Evolutionary conservation across 2,113 vertebrate genomes (phyloP).

Genomic region (Vicugna pacos): DNA sequence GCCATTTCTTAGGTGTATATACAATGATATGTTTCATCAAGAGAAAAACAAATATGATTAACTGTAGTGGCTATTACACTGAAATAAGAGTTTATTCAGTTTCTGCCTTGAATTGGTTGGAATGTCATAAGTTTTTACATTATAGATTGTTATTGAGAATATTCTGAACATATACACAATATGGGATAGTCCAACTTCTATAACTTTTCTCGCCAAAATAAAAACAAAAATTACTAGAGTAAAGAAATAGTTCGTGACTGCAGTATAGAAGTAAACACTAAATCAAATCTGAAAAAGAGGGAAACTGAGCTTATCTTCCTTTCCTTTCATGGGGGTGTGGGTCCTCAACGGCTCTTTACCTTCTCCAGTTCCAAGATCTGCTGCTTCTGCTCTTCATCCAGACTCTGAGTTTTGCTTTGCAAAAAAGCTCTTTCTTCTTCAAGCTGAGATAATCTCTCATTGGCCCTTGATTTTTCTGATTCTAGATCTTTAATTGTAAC

Average conservation of each 20-base stretch:
- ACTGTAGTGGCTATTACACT: background rate
- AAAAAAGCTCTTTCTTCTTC: slow-evolving; percentile 95
- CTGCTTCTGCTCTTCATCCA: slow-evolving; percentile 95
- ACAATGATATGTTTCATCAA: background rate
- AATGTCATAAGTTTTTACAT: slow-evolving; percentile 4
- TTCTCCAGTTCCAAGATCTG: slow-evolving; percentile 95
- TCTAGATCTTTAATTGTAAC: slow-evolving; percentile 98
- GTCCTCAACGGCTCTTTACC: slow-evolving; percentile 84
- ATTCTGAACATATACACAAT: background rate
- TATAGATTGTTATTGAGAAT: background rate
- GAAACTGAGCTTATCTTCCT: background rate
- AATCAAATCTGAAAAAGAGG: background rate
- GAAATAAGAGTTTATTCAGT: slow-evolving; percentile 39
- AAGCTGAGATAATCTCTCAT: slow-evolving; percentile 94
- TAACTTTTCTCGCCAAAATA: background rate
- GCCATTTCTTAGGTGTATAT: background rate
- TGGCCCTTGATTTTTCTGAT: slow-evolving; percentile 95
- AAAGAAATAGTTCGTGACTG: background rate
- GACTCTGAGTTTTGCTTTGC: slow-evolving; percentile 93
- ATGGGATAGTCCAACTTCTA: background rate
- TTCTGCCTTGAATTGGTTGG: slow-evolving; percentile 4
- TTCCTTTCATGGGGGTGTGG: background rate
- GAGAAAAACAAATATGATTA: background rate
- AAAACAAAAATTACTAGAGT: background rate
- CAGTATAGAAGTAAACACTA: background rate